Conservation (phyloP, 92 coral and sea anemone genomes). For the Isaurus tuberculatus region DNA sequence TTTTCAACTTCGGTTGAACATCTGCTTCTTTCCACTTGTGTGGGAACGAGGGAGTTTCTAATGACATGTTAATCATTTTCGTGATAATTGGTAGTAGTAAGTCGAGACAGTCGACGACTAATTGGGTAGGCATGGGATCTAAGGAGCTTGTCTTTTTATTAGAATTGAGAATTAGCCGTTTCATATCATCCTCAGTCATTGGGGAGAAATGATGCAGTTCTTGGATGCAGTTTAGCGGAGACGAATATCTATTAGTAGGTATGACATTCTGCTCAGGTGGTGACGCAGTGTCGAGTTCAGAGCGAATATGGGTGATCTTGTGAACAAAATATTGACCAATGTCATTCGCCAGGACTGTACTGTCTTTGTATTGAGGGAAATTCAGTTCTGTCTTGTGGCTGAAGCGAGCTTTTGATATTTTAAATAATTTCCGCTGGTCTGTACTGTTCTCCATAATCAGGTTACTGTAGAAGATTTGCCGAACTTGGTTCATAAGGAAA, state of each 20-base stretch:
- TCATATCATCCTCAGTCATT: conserved; percentile 27
- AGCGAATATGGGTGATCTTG: conserved; percentile 18
- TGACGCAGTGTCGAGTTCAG: conserved; percentile 22
- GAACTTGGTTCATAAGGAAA: conserved; percentile 50
- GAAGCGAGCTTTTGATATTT: conserved; percentile 1
- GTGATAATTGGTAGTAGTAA: background rate
- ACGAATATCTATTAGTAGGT: conserved; percentile 1
- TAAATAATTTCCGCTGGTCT: conserved; percentile 46
- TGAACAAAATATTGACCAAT: background rate
- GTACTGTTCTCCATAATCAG: conserved; percentile 47
- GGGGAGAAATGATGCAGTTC: conserved; percentile 10
- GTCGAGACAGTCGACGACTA: conserved; percentile 23
- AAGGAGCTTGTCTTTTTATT: conserved; percentile 20
- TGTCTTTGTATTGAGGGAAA: conserved; percentile 4
- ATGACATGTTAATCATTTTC: conserved; percentile 37
- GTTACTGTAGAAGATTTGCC: conserved; percentile 35
- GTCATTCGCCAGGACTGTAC: conserved; percentile 10
- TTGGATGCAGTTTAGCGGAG: conserved; percentile 21
- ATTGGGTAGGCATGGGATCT: conserved; percentile 29
- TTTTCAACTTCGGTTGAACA: conserved; percentile 44
- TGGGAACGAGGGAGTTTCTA: conserved; percentile 42
- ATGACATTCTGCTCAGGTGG: conserved; percentile 15
- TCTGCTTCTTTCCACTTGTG: conserved; percentile 45
- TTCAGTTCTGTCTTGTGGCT: background rate
- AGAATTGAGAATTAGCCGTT: conserved; percentile 15